Conservation (phyloP, 1,140 invertebrate genomes). For the Drosophila busckii region DNA sequence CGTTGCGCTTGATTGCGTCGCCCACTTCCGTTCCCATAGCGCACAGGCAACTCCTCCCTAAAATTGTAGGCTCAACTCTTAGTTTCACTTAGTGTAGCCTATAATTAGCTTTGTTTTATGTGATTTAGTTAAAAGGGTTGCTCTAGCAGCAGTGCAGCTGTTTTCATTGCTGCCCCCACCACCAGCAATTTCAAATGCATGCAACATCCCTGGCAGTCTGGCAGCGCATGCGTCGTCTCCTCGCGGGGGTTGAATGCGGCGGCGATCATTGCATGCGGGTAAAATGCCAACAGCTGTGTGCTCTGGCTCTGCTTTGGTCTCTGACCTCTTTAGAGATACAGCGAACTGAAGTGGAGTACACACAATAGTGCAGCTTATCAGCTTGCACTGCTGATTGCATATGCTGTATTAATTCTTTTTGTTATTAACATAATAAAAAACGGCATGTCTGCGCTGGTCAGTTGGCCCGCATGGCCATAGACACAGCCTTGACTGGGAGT, state of each 20-base stretch:
- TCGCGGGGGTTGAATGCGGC: constrained; percentile 66
- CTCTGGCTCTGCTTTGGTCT: constrained; percentile 32
- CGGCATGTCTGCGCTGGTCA: constrained; percentile 21
- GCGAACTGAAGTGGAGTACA: constrained; percentile 3
- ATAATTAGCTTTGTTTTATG: constrained; percentile 34
- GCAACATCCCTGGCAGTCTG: constrained; percentile 30
- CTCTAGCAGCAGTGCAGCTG: constrained; percentile 28
- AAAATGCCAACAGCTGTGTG: constrained; percentile 66
- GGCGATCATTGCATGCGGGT: constrained; percentile 61
- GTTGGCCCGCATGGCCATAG: constrained; percentile 21
- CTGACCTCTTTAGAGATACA: constrained; percentile 61
- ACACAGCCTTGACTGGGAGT: constrained; percentile 1
- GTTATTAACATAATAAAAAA: constrained; percentile 24
- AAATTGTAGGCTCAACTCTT: constrained; percentile 44
- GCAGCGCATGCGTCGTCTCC: constrained; percentile 20
- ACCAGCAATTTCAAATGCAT: constrained; percentile 10
- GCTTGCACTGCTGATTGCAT: constrained; percentile 28
- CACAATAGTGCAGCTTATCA: constrained; percentile 31
- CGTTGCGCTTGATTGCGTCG: constrained; percentile 60
- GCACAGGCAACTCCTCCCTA: neutral
- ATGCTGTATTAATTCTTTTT: constrained; percentile 2
- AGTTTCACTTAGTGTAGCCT: constrained; percentile 1
- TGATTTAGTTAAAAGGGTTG: constrained; percentile 17
- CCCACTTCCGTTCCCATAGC: constrained; percentile 39
- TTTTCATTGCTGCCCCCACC: constrained; percentile 2